phyloP scores from a whole-genome alignment of 2,888 invertebrate species.

The Oscheius sp. region DNA sequence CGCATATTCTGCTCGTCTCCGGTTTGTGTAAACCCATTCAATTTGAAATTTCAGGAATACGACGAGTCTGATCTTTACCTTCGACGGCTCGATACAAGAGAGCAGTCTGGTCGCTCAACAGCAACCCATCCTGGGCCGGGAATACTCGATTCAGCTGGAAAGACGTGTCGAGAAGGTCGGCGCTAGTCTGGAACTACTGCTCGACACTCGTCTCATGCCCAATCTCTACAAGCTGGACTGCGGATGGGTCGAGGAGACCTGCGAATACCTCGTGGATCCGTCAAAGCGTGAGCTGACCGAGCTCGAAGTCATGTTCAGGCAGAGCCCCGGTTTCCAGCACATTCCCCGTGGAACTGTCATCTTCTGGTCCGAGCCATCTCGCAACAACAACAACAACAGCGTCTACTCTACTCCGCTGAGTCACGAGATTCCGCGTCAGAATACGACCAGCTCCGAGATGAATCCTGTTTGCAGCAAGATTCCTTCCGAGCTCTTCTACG shows the following conservation, averaged over 20 bases:
- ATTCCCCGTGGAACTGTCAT: no score
- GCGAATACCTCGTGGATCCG: constrained; percentile 3
- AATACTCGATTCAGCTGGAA: not conserved
- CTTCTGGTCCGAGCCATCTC: not conserved
- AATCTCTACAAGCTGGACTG: not conserved
- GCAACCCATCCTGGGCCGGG: not conserved
- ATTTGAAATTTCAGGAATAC: no score
- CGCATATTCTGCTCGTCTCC: no score
- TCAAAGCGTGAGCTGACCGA: not conserved
- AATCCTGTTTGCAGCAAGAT: no score
- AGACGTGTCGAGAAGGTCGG: not conserved
- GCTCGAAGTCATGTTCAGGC: not conserved
- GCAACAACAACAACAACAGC: not conserved
- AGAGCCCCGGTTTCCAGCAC: not conserved
- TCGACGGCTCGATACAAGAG: no score
- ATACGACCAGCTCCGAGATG: not conserved
- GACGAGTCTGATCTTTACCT: not conserved
- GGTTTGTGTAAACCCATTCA: no score
- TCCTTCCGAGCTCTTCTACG: no score
- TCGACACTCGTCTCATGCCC: not conserved
- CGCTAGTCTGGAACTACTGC: not conserved
- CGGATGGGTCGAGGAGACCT: constrained; percentile 8
- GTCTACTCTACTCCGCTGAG: not conserved
- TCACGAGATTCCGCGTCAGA: not conserved
- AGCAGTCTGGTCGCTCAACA: no score